Conservation (phyloP, 1,140 invertebrate species). For the Zelostemma sp. region DNA sequence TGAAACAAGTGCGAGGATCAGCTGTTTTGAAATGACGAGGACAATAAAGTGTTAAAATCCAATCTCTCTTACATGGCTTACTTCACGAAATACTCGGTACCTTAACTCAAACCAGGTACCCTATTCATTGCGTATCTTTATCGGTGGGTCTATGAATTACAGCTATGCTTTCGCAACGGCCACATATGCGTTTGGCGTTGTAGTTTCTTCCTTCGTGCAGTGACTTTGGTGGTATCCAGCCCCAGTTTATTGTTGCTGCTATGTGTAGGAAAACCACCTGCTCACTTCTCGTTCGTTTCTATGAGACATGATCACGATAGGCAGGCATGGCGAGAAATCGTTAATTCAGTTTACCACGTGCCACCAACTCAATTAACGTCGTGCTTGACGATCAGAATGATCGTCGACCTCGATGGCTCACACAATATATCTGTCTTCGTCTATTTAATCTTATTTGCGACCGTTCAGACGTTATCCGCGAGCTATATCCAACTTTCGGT, state of each 20-base stretch:
- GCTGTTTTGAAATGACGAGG: slow-evolving; percentile 33
- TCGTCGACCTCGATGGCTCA: slow-evolving; percentile 50
- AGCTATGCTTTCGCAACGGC: slow-evolving; percentile 9
- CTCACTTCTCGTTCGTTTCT: slow-evolving; percentile 44
- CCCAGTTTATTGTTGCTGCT: too few relatives aligned
- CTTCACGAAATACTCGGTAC: slow-evolving; percentile 20
- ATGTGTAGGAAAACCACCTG: slow-evolving; percentile 35
- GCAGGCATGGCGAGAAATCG: slow-evolving; percentile 54
- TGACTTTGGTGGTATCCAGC: slow-evolving; percentile 28
- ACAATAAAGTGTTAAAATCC: slow-evolving; percentile 25
- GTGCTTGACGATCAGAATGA: slow-evolving; percentile 62
- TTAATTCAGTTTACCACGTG: slow-evolving; percentile 62
- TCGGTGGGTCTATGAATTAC: slow-evolving; percentile 28
- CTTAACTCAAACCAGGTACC: slow-evolving; percentile 24
- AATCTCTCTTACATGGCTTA: not conserved
- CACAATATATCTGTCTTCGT: slow-evolving; percentile 12
- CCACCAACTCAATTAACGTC: slow-evolving; percentile 65
- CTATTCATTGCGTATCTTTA: slow-evolving; percentile 24
- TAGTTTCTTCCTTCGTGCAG: slow-evolving; percentile 28
- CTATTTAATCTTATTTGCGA: slow-evolving; percentile 43
- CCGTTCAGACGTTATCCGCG: slow-evolving; percentile 30
- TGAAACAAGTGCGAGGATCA: slow-evolving; percentile 26
- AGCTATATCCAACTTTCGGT: slow-evolving; percentile 32
- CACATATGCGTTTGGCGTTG: slow-evolving; percentile 21
- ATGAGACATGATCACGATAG: slow-evolving; percentile 49